phyloP scores from a whole-genome alignment of 2,888 invertebrate species.

The Elmis aenea region DNA sequence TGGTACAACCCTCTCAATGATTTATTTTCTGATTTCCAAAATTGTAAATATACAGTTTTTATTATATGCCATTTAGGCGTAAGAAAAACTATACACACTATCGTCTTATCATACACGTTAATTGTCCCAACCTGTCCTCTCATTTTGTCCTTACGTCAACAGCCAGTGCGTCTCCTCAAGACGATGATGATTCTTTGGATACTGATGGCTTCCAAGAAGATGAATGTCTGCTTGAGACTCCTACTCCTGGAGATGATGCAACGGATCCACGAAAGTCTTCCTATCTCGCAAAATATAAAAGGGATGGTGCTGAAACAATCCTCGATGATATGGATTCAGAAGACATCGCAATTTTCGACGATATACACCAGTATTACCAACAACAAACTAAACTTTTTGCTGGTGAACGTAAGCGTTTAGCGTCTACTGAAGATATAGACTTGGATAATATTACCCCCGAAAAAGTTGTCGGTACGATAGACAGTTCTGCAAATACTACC shows the following conservation, averaged over 20 bases:
- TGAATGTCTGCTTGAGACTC: slow-evolving; percentile 48
- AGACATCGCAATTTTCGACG: slow-evolving; percentile 42
- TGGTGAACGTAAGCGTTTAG: slow-evolving; percentile 42
- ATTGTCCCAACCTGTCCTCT: slow-evolving; percentile 13
- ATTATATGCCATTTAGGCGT: slow-evolving; percentile 6
- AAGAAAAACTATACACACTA: slow-evolving; percentile 10
- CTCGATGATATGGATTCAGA: slow-evolving; percentile 34
- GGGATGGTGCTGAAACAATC: slow-evolving; percentile 12
- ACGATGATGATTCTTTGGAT: slow-evolving; percentile 53
- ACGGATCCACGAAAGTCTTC: slow-evolving; percentile 18
- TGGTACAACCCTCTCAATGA: slow-evolving; percentile 29
- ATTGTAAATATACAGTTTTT: slow-evolving; percentile 16
- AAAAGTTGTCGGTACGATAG: slow-evolving; percentile 5
- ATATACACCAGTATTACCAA: slow-evolving; percentile 41
- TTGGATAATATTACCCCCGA: slow-evolving; percentile 27
- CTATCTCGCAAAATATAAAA: slow-evolving; percentile 29
- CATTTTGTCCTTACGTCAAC: slow-evolving; percentile 25
- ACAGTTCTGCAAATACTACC: slow-evolving; percentile 39
- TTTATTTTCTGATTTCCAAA: slow-evolving; percentile 32
- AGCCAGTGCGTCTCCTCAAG: slow-evolving; percentile 50
- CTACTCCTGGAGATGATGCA: slow-evolving; percentile 40
- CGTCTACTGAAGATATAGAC: slow-evolving; percentile 47
- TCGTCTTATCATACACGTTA: slow-evolving; percentile 9
- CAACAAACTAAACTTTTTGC: slow-evolving; percentile 40
- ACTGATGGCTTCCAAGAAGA: slow-evolving; percentile 52